Conservation (phyloP, 2,888 invertebrate genomes). For the Tetramorium bicarinatum region DNA sequence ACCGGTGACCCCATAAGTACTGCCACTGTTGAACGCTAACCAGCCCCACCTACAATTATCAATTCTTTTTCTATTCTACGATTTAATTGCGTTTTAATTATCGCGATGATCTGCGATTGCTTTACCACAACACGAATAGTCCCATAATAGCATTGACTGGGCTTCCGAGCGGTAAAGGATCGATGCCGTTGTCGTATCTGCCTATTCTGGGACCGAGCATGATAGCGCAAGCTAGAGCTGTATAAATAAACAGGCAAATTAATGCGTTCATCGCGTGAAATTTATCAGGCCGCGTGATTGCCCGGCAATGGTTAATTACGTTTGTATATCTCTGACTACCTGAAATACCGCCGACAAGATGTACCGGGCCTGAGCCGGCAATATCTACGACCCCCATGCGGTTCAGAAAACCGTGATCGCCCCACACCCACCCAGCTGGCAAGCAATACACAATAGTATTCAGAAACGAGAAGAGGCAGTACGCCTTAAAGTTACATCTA, state of each 20-base stretch:
- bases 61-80: constrained; percentile 22
- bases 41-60: constrained; percentile 92
- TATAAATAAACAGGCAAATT: constrained; percentile 3
- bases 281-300: neutral
- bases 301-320: neutral
- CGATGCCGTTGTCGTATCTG: constrained; percentile 92
- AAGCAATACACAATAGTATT: constrained; percentile 97
- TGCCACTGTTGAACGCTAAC: constrained; percentile 98
- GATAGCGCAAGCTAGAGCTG: constrained; percentile 94
- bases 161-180: constrained; percentile 93
- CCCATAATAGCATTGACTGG: constrained; percentile 97
- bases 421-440: constrained; percentile 98
- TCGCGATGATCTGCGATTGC: neutral
- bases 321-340: constrained; percentile 76
- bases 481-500: constrained; percentile 96
- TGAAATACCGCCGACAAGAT: constrained; percentile 92
- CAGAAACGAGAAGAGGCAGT: constrained; percentile 95
- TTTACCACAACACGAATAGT: constrained; percentile 94
- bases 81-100: neutral
- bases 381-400: constrained; percentile 96
- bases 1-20: constrained; percentile 93
- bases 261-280: neutral
- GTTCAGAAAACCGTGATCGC: constrained; percentile 94
- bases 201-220: constrained; percentile 96
- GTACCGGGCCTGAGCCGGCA: constrained; percentile 96